Evolutionary conservation across 2,888 invertebrate species (phyloP), one percentile per base, ranked within the genome.

Genomic region (Trimorus sp.): DNA sequence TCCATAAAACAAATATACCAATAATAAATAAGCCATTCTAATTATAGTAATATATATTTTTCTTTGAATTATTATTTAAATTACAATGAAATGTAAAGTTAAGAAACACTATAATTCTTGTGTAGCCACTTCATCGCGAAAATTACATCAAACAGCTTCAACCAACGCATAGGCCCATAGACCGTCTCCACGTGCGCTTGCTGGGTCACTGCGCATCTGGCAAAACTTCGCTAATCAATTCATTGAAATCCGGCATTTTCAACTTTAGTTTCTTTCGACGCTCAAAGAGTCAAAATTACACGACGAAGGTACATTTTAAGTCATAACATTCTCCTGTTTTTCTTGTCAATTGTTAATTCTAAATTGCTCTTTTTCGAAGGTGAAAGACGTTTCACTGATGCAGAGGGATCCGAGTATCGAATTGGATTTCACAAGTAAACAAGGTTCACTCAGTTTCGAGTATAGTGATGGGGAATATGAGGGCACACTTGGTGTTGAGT

Each of bases 161-260:
- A 84, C 94, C 94, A 11, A 93, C 93, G 5, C 92, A 93, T 45
- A 92, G 93, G 86, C 92, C 93, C 40, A 92, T 94, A 49, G 91
- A 93, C 53, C 93, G 95, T 49, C 93, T 96, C 75, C 95, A 95
- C 86, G 89, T 96, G 74, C 94, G 96, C 85, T 89, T 96, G 59
- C 93, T 96, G 86, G 96, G 96, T 0, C 94, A 95, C 86, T 95
- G 94, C 68, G 95, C 95, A 0, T 94, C 94, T 2, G 96, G 96
- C n/a, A 96, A 96, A 91, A 93, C 94, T 7, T 93, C 95, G 0
- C 92, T 96, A 58, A 92, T 94, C 7, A 95, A 94, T 86, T 94
- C 95, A 0, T 91, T 96, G 45, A 94, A 94, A 86, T 94, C 95
- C 84, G 95, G 95, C 1, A 93, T 95, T 79, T 94, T 96, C 87